Base-by-base conservation (phyloP, 2,113 vertebrate genomes). In the Ceyx cyanopectus region DNA sequence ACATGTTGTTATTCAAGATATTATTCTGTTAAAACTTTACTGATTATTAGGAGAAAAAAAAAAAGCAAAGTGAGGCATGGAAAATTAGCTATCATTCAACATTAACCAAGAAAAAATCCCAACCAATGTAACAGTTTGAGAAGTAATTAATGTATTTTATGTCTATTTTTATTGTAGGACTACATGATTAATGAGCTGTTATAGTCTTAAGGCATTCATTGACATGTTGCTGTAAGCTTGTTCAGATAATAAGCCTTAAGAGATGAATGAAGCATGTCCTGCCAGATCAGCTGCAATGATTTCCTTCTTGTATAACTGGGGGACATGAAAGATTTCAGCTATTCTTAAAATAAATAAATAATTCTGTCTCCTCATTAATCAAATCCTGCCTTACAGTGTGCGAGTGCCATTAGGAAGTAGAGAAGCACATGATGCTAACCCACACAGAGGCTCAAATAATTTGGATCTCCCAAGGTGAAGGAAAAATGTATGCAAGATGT, bases 211-310 rank as follows among this genome's bases (percentile, higher is more conserved):
- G 68, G 62, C 81, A 90, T 61, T 90, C 79, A 56, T 45, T 96
- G 89, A 76, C 81, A 73, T 43, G 62, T 89, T 89, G 81, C 81
- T 84, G 30, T 53, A 93, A 89, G 81, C 32, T 66, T 76, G 53
- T 66, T 76, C 81, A 90, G 63, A 89, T 93, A 93, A 82, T 57
- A 87, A 92, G 74, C 74, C 86, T 72, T 69, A 75, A 91, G 24
- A 95, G 67, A 92, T 80, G 81, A 91, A 93, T 74, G 91, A 95
- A 95, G 81, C 67, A 73, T 84, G 72, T 81, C 63, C 87, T 94
- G 87, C n/a, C 75, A 93, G 72, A 92, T 69, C 87, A 77, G 75
- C 57, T 87, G 67, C 34, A 51, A 80, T 76, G 23, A 80, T 74
- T 93, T 87, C 56, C 70, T 80, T 77, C 51, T 84, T 51, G 4